Evolutionary conservation across 2,113 vertebrate species (phyloP).

Genomic region (Madoqua kirkii): DNA sequence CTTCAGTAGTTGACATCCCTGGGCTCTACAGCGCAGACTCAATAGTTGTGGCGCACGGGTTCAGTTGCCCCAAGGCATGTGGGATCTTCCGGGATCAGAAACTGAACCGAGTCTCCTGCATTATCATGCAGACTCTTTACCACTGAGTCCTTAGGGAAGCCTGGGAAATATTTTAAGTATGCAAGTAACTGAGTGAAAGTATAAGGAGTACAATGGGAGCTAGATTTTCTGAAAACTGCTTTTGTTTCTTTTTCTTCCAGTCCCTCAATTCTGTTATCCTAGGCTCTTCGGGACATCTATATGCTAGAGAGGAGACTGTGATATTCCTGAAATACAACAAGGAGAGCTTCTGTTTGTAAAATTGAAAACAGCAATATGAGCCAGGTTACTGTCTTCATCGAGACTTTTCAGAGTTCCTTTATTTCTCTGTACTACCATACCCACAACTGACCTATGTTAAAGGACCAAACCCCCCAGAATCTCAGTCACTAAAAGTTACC

Average conservation of each 20-base stretch:
- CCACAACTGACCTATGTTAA: neutral
- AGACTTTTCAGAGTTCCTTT: neutral
- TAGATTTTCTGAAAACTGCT: neutral
- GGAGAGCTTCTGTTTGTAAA: neutral
- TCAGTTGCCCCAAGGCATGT: neutral
- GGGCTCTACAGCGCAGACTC: neutral
- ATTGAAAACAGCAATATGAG: neutral
- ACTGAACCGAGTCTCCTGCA: neutral
- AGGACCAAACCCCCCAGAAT: neutral
- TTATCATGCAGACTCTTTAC: neutral
- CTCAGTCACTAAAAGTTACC: neutral
- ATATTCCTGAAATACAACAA: neutral
- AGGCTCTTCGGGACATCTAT: neutral
- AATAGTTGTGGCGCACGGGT: neutral
- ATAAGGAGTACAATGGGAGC: neutral
- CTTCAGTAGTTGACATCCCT: neutral
- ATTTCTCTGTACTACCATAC: neutral
- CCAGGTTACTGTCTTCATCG: neutral
- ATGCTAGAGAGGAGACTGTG: no score
- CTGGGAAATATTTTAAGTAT: neutral
- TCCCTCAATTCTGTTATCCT: neutral
- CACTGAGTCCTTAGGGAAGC: neutral
- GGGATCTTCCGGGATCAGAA: neutral
- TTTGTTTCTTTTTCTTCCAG: neutral
- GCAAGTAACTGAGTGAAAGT: neutral